Evolutionary conservation across 2,113 vertebrate species (phyloP).

Genomic region (Rafetus swinhoei): DNA sequence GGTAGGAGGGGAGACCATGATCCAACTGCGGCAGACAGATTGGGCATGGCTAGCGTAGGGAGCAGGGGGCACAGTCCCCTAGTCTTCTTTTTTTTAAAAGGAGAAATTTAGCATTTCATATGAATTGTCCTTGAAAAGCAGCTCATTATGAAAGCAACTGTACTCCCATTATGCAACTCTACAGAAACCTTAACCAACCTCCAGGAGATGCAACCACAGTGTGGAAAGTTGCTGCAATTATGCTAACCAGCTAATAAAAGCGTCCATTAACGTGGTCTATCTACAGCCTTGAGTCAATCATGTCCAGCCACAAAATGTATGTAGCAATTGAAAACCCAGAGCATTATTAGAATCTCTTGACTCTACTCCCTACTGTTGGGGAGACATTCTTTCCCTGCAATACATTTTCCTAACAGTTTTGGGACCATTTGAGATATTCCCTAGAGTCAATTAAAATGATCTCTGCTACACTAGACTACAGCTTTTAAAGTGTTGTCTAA

Average conservation of each 20-base stretch:
- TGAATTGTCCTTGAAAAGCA: not conserved
- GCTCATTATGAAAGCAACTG: slow-evolving; percentile 13
- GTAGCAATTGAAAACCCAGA: slow-evolving; percentile 52
- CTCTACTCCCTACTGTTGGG: slow-evolving; percentile 47
- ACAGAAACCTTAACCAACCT: slow-evolving; percentile 48
- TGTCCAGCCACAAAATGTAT: slow-evolving; percentile 46
- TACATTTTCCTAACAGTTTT: slow-evolving; percentile 67
- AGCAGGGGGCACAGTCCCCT: too few species aligned
- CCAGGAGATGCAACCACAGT: slow-evolving; percentile 44
- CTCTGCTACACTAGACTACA: slow-evolving; percentile 61
- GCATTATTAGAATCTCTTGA: slow-evolving; percentile 60
- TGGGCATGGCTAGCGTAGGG: too few species aligned
- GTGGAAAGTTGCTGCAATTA: slow-evolving; percentile 43
- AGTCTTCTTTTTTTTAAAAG: not conserved
- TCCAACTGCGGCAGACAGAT: too few species aligned
- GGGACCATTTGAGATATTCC: slow-evolving; percentile 54
- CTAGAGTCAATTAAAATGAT: slow-evolving; percentile 77
- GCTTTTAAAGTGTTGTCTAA: slow-evolving; percentile 70
- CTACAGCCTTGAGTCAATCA: slow-evolving; percentile 55
- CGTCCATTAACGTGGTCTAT: slow-evolving; percentile 50
- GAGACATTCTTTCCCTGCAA: slow-evolving; percentile 53
- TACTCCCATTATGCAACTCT: not conserved
- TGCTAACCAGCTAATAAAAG: slow-evolving; percentile 64
- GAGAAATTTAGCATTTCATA: not conserved
- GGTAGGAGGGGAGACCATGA: too few species aligned